These are phyloP conservation scores for Sus cebifrons DNA, from an alignment of 2,797 vertebrate species.

Conservation along the genomic window DNA sequence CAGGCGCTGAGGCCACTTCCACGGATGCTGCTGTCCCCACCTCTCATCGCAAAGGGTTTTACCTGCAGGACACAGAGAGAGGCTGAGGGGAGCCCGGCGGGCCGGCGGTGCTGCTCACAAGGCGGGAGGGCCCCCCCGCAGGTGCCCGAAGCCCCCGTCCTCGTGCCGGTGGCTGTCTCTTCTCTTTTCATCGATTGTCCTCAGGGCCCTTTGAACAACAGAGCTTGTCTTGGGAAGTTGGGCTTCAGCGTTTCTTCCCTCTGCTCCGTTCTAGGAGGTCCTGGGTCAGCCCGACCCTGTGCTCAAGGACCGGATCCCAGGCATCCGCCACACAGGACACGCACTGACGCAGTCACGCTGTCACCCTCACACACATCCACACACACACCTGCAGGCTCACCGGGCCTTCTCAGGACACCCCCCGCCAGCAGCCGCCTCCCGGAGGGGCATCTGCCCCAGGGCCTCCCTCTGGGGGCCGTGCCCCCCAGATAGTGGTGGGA, in stretches of 20 bases:
- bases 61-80: neutral
- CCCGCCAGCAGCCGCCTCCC: neutral
- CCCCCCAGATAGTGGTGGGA: fast-evolving
- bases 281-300: neutral
- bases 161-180: fast-evolving
- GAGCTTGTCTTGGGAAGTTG: neutral
- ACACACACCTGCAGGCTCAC: too few species aligned
- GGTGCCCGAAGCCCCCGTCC: neutral
- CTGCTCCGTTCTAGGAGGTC: too few species aligned
- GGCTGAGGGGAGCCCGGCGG: neutral
- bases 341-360: neutral
- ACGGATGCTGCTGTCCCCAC: neutral
- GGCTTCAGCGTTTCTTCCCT: neutral
- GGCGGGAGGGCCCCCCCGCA: neutral
- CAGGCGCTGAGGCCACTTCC: fast-evolving
- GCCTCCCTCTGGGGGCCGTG: neutral
- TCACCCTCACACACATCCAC: fast-evolving
- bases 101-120: too few species aligned
- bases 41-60: neutral
- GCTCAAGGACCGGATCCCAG: neutral
- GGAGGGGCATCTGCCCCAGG: fast-evolving
- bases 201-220: neutral
- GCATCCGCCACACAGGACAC: neutral
- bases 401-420: neutral
- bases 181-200: neutral